Evolutionary conservation across 2,113 vertebrate species (phyloP).

Genomic region (Ibidorhyncha struthersii): DNA sequence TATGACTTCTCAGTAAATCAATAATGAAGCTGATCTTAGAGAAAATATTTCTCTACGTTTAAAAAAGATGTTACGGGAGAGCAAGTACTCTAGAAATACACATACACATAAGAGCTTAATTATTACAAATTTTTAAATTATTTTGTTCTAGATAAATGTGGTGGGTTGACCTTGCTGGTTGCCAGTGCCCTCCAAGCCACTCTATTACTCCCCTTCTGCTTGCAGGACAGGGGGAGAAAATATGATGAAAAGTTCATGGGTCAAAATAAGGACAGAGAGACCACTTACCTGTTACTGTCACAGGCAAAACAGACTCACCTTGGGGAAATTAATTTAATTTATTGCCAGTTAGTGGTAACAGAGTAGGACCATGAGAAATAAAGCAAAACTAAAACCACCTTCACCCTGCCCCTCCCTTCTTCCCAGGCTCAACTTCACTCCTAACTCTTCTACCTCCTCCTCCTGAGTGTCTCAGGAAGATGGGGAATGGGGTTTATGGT

Average conservation of each 20-base stretch:
- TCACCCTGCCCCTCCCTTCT: neutral
- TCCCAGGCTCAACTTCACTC: neutral
- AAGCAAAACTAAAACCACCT: neutral
- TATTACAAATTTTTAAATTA: neutral
- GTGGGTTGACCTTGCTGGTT: neutral
- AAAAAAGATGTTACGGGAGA: neutral
- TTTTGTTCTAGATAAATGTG: neutral
- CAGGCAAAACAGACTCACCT: neutral
- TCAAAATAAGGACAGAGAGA: neutral
- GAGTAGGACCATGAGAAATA: neutral
- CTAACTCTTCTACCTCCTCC: neutral
- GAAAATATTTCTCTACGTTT: neutral
- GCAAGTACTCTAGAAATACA: neutral
- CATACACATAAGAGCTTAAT: neutral
- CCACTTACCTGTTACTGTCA: neutral
- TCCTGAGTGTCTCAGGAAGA: neutral
- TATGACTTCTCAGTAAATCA: neutral
- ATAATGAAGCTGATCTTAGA: neutral
- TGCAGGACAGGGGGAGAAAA: neutral
- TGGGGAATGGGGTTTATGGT: neutral
- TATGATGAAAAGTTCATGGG: neutral
- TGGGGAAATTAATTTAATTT: neutral
- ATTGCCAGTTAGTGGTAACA: neutral
- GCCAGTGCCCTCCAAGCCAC: neutral
- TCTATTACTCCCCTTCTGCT: neutral